These are phyloP conservation scores for Ditylenchus dipsaci DNA, from an alignment of 1,140 invertebrate species.

Conservation along the genomic window DNA sequence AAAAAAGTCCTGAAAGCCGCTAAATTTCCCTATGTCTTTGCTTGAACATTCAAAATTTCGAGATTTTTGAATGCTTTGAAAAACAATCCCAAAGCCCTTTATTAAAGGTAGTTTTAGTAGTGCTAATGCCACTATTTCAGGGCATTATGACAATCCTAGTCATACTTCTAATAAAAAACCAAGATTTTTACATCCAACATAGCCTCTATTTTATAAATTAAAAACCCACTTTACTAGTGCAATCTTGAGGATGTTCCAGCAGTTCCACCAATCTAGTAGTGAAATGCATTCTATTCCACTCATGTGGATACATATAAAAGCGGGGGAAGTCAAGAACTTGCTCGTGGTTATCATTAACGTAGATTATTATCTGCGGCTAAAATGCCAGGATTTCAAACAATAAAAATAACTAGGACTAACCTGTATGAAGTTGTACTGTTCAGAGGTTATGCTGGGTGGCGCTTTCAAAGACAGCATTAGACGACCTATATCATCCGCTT, in stretches of 20 bases:
- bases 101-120: too few relatives aligned
- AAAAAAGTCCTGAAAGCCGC: too few relatives aligned
- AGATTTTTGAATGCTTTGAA: too few relatives aligned
- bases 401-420: slow-evolving; percentile 15
- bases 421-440: slow-evolving; percentile 46
- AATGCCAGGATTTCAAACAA: slow-evolving; percentile 11
- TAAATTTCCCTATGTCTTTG: too few relatives aligned
- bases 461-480: slow-evolving; percentile 45
- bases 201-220: too few relatives aligned
- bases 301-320: slow-evolving; percentile 52
- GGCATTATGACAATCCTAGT: too few relatives aligned
- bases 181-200: too few relatives aligned
- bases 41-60: too few relatives aligned
- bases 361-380: slow-evolving; percentile 54
- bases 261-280: slow-evolving; percentile 52
- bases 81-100: too few relatives aligned
- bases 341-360: slow-evolving; percentile 53
- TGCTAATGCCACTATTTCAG: too few relatives aligned
- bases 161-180: too few relatives aligned
- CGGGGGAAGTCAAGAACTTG: slow-evolving; percentile 54
- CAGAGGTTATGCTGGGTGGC: slow-evolving; percentile 38
- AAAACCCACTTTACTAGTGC: slow-evolving; percentile 44
- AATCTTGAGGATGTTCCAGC: slow-evolving; percentile 51
- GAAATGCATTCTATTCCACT: slow-evolving; percentile 54
- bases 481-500: slow-evolving; percentile 55